Percentiles rank a stretch among this genome's conserved stretches.
Evolutionary conservation across 1,140 invertebrate genomes (phyloP).

Genomic region (Lanistes nyassanus): DNA sequence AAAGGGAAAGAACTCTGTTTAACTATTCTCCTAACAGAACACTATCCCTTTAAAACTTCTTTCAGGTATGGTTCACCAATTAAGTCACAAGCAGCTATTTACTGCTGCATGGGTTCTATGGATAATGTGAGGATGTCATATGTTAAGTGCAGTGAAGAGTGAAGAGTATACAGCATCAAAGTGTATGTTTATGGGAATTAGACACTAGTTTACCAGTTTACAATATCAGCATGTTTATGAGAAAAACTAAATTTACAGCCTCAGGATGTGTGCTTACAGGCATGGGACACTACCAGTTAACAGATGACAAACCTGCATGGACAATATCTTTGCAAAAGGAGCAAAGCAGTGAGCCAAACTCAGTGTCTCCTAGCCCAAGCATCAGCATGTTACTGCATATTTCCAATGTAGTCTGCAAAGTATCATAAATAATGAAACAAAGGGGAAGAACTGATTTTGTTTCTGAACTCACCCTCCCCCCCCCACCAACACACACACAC

Average conservation of each 20-base stretch:
- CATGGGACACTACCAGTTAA: background rate
- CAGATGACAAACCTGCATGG: background rate
- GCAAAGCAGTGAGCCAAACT: constrained; percentile 31
- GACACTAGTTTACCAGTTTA: background rate
- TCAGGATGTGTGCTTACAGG: background rate
- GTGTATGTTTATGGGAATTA: background rate
- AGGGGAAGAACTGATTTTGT: background rate
- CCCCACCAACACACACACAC: background rate
- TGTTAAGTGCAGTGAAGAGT: no score
- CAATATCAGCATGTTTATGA: background rate
- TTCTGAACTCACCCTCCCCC: no score
- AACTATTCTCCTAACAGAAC: no score
- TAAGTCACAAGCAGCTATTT: no score
- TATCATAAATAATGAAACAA: background rate
- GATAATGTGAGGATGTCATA: no score
- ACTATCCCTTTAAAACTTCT: no score
- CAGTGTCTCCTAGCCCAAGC: constrained; percentile 37
- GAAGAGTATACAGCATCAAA: no score
- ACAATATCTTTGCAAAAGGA: constrained; percentile 28
- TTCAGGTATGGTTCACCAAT: no score
- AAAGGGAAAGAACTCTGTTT: no score
- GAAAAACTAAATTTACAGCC: no score
- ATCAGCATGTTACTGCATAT: constrained; percentile 39
- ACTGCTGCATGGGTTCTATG: no score
- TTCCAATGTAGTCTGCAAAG: constrained; percentile 32